phyloP scores from a whole-genome alignment of 2,888 invertebrate genomes.

The Platycnemis pennipes region DNA sequence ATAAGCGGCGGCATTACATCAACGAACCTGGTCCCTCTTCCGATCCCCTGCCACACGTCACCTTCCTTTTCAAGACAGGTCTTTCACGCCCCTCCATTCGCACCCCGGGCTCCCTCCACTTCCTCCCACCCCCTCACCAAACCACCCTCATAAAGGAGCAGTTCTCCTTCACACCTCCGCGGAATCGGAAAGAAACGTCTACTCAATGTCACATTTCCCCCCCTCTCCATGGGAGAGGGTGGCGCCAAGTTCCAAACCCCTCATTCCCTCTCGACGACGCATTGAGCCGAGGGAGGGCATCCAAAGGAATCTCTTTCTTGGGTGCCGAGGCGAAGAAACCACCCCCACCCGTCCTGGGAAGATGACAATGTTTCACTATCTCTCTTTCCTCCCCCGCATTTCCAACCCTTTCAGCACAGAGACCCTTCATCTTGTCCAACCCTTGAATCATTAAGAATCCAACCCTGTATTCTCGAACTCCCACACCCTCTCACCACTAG shows the following conservation, averaged over 20 bases:
- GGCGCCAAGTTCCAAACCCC: neutral
- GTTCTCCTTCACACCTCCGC: conserved; percentile 56
- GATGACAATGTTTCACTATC: neutral
- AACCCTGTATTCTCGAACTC: neutral
- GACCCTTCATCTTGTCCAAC: conserved; percentile 8
- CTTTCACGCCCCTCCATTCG: neutral
- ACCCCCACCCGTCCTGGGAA: neutral
- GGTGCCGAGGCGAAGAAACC: neutral
- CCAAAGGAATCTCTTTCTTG: conserved; percentile 31
- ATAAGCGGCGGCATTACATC: neutral
- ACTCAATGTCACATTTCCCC: neutral
- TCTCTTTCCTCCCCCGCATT: neutral
- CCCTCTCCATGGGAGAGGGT: neutral
- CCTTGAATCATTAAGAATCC: neutral
- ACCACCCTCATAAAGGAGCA: conserved; percentile 48
- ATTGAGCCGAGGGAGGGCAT: no score
- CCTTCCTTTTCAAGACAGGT: neutral
- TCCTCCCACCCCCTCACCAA: neutral
- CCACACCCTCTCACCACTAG: neutral
- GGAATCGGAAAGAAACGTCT: conserved; percentile 3
- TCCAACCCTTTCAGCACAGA: neutral
- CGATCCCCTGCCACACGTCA: neutral
- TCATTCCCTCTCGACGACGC: neutral
- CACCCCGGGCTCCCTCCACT: neutral
- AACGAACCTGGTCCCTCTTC: conserved; percentile 7